phyloP scores from a whole-genome alignment of 2,888 invertebrate species.

The Pachliopta kotzebuea region DNA sequence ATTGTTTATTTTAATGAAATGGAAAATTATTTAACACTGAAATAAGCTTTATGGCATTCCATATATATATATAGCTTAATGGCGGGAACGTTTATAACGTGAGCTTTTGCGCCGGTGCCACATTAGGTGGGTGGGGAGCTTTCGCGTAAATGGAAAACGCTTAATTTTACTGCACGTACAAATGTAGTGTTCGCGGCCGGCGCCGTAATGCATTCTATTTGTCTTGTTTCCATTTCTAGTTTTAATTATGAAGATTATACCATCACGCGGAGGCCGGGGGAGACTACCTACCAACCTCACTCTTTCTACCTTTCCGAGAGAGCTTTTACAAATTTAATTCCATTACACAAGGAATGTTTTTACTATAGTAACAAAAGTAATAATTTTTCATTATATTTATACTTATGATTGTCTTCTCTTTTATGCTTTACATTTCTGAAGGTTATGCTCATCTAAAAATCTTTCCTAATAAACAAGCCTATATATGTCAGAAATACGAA shows the following conservation, averaged over 20 bases:
- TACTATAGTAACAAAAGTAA: no score
- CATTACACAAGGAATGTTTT: no score
- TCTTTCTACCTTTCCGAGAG: no score
- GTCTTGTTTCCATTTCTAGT: conserved; percentile 27
- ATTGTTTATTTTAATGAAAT: conserved; percentile 8
- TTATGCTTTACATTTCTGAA: no score
- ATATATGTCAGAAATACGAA: no score
- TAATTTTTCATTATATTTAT: no score
- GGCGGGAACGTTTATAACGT: conserved; percentile 21
- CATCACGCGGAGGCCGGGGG: background rate
- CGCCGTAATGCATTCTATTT: conserved; percentile 29
- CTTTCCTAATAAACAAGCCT: no score
- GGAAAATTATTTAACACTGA: background rate
- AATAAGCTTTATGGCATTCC: conserved; percentile 11
- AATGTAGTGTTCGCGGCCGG: conserved; percentile 25
- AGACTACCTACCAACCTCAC: no score
- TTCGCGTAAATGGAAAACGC: conserved; percentile 31
- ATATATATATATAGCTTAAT: conserved; percentile 29
- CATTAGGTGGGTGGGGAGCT: conserved; percentile 26
- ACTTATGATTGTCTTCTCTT: no score
- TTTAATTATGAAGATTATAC: conserved; percentile 20
- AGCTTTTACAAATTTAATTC: no score
- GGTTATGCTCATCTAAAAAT: no score
- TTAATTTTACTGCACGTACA: conserved; percentile 32
- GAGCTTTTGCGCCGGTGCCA: conserved; percentile 28